Base-by-base conservation (phyloP, 2,888 invertebrate species). In the Entomobrya proxima region DNA sequence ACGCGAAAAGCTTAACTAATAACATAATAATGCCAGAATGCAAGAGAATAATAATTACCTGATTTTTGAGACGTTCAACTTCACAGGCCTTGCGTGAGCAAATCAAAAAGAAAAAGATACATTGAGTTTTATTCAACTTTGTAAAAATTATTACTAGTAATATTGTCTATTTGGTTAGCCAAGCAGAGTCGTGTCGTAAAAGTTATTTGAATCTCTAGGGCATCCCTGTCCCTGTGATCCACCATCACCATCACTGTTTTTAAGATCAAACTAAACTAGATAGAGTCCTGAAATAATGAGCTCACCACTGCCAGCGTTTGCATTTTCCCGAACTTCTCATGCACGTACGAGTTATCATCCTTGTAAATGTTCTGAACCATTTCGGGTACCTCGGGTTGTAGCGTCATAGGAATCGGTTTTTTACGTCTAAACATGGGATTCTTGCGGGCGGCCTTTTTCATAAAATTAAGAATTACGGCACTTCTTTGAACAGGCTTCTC, bases 381-480 rank as follows among this genome's bases (percentile, higher is more conserved):
- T 35, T 61, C 75, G 7, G 82, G 82, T 9, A 83, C 55, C 95
- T 94, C 88, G 94, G 93, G 32, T 94, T 93, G 47, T 94, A 92
- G 15, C 92, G 92, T 58, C 77, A 72, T 85, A 11, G 93, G 93
- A 24, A 93, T 91, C 86, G 92, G 92, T 0, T 93, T 92, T 91
- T 93, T 93, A 79, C 91, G 90, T 47, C 96, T 93, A 92, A 97
- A 98, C 1, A 95, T 95, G 0, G 97, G 97, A 91, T 95, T 93
- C 61, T 93, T 92, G 75, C 94, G 93, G 87, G 96, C 94, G 0
- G 96, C 94, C 90, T 96, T 95, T 1, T 96, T 94, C 50, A 98
- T 94, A 92, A 98, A 98, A 92, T 96, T 95, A 24, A 97, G 92
- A 92, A 97, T 97, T 44, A 98, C 94, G 0, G 95, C 94, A 91